These are phyloP conservation scores for Eristalinus sepulchralis DNA, from an alignment of 2,888 invertebrate genomes.

Conservation along the genomic window DNA sequence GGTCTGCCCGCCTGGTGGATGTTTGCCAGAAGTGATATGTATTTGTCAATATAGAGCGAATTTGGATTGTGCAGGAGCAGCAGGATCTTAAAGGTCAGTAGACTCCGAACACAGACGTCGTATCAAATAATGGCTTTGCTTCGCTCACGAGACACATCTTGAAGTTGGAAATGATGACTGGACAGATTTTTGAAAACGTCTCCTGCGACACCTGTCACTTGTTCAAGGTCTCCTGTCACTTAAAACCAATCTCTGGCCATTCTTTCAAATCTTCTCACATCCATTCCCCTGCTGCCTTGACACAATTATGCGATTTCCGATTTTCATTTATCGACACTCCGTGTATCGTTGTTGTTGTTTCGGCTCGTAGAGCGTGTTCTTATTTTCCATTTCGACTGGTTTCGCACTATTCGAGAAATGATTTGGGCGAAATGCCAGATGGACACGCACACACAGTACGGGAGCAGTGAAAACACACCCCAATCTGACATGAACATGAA, in stretches of 20 bases:
- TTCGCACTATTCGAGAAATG: neutral
- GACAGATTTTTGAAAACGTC: neutral
- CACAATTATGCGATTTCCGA: neutral
- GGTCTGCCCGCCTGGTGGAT: conserved; percentile 14
- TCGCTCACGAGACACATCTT: neutral
- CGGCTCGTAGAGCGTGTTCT: neutral
- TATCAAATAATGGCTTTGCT: neutral
- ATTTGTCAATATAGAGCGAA: neutral
- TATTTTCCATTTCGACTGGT: neutral
- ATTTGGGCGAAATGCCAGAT: neutral
- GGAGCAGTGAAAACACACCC: neutral
- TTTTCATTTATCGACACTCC: neutral
- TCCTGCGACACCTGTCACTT: neutral
- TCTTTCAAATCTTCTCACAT: too few species aligned
- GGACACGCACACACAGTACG: neutral
- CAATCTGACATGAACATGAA: neutral
- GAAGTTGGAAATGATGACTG: neutral
- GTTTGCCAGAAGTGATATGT: conserved; percentile 9
- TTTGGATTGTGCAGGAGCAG: neutral
- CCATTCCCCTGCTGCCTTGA: too few species aligned
- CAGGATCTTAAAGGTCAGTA: neutral
- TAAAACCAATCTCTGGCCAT: too few species aligned
- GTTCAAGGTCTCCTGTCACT: neutral
- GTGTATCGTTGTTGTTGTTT: neutral
- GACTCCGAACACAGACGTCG: neutral